phyloP scores from a whole-genome alignment of 2,888 invertebrate species.

The Unio pictorum region DNA sequence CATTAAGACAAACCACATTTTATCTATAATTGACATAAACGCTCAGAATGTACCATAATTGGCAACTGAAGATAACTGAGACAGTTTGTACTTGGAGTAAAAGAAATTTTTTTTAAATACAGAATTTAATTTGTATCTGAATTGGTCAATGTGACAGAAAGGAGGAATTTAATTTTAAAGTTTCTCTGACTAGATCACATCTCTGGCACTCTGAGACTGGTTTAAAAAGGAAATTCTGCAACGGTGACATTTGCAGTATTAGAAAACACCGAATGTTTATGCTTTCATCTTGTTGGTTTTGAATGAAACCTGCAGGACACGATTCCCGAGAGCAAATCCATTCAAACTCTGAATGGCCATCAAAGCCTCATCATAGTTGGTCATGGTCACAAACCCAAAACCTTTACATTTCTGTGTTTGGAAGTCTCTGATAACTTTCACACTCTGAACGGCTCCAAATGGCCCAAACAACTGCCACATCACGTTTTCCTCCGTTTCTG shows the following conservation, averaged over 20 bases:
- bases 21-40: no score
- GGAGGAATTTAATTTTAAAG: neutral
- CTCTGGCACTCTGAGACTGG: neutral
- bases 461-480: slow-evolving; percentile 97
- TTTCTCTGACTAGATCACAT: neutral
- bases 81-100: no score
- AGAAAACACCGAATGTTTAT: slow-evolving; percentile 70
- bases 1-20: no score
- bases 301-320: slow-evolving; percentile 97
- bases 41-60: no score
- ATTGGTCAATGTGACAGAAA: neutral
- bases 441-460: slow-evolving; percentile 96
- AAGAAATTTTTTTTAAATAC: no score
- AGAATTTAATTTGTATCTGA: neutral
- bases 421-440: slow-evolving; percentile 95
- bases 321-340: slow-evolving; percentile 94
- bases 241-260: no score
- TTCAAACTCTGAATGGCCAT: slow-evolving; percentile 97
- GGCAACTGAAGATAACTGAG: no score
- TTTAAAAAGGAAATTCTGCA: neutral
- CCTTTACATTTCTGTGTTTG: slow-evolving; percentile 98
- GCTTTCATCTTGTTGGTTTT: slow-evolving; percentile 79
- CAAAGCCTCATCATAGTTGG: slow-evolving; percentile 96
- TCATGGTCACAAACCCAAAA: slow-evolving; percentile 98
- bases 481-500: slow-evolving; percentile 92